Base-by-base conservation (phyloP, 1,140 invertebrate genomes). In the Panagrolaimus sp. region DNA sequence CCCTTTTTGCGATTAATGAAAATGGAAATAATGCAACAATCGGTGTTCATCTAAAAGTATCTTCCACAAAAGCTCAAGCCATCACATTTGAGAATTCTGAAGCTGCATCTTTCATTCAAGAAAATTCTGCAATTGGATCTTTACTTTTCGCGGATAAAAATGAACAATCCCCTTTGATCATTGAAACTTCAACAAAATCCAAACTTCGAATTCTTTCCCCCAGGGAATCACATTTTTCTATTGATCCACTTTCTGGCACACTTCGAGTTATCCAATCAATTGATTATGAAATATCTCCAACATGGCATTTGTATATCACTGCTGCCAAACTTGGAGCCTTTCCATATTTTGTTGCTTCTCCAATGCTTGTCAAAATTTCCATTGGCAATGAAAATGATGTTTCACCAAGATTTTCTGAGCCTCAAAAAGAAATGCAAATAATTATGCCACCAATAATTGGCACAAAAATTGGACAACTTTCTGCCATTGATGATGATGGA, bases 1-100 rank as follows among this genome's bases (percentile, higher is more conserved):
- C 71, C 4, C 44, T 68, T 28, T 72, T 74, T 38, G 64, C 70
- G 10, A 26, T 47, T 55, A 12, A 58, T 74, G 63, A 58, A 58
- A 28, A n/a, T 28, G 52, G 52, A 21, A 58, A 58, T 21, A 58
- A 58, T 58, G 52, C 52, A 2, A 58, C 52, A n/a, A 10, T 28
- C 12, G 10, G 21, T 21, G 52, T 58, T 21, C 21, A 58, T 58
- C 21, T 58, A 12, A 58, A 58, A 28, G 52, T 55, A 55, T n/a
- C 52, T 21, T 58, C 52, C 14, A 58, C 52, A 8, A 12, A 26
- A 12, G 52, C 52, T 12, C 12, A 58, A 12, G 21, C 52, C 1
- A 21, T 28, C 12, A 58, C 12, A 12, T 58, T 58, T 28, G 21
- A 21, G 5, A 58, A 58, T 24, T 28, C 21, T 28, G 28, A 26